Conservation (phyloP, 2,113 vertebrate species). For the Eulemur rufifrons region DNA sequence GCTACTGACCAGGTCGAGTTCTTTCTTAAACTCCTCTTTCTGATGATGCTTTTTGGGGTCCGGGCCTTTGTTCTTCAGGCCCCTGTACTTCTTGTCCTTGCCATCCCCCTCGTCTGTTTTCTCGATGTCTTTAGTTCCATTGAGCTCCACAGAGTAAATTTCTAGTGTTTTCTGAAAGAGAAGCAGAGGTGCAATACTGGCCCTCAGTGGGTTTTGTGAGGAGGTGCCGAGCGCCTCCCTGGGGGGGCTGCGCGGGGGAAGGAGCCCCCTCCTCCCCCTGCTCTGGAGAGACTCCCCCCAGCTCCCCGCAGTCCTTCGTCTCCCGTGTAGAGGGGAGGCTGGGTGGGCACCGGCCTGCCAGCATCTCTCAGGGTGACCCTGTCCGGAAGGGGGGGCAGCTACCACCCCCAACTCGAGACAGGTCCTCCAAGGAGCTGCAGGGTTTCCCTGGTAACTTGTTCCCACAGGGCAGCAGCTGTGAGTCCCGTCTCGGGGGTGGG, state of each 20-base stretch:
- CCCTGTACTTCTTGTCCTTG: constrained; percentile 77
- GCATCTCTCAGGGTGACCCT: background rate
- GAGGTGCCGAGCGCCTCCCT: background rate
- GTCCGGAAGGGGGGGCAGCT: background rate
- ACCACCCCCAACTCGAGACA: background rate
- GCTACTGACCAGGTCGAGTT: constrained; percentile 87
- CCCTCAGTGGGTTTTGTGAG: background rate
- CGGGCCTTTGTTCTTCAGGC: constrained; percentile 70
- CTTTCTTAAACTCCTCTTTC: constrained; percentile 81
- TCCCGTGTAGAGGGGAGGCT: background rate
- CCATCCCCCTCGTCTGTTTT: constrained; percentile 53
- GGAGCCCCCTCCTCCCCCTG: no score
- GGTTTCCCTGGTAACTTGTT: background rate
- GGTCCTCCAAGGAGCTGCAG: no score
- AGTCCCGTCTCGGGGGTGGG: no score
- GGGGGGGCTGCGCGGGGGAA: background rate
- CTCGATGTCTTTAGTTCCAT: constrained; percentile 73
- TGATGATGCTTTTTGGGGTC: constrained; percentile 72
- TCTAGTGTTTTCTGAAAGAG: constrained; percentile 79
- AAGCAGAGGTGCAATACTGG: background rate
- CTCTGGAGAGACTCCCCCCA: background rate
- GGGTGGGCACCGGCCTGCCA: background rate
- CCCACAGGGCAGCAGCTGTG: background rate
- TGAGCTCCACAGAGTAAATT: constrained; percentile 84
- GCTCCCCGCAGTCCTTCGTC: background rate